These are phyloP conservation scores for Dasyurus viverrinus DNA, from an alignment of 2,113 vertebrate species.

Conservation along the genomic window DNA sequence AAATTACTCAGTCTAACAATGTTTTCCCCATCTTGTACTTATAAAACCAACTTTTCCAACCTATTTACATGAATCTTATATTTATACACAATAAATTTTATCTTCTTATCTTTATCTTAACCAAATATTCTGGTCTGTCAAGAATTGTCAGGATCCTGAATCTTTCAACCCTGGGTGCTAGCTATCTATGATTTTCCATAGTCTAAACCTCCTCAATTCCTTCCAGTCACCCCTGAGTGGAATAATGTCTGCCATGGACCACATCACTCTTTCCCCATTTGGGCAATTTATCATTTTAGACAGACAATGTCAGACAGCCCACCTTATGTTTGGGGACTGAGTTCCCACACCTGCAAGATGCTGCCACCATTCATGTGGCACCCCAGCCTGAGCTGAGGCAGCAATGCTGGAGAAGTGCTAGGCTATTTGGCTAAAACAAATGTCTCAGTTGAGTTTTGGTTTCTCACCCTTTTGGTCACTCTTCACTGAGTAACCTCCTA, in stretches of 20 bases:
- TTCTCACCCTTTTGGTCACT: neutral
- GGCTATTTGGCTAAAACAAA: neutral
- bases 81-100: neutral
- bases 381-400: neutral
- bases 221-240: neutral
- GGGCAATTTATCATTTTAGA: constrained; percentile 53
- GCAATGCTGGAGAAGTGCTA: neutral
- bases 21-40: neutral
- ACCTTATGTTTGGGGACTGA: constrained; percentile 73
- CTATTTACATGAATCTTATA: neutral
- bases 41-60: neutral
- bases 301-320: constrained; percentile 66
- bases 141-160: neutral
- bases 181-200: neutral
- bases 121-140: neutral
- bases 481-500: neutral
- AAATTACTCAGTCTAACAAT: neutral
- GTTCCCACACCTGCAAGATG: constrained; percentile 63
- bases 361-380: neutral
- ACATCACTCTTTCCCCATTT: neutral
- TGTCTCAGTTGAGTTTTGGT: neutral
- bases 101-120: neutral
- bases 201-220: neutral
- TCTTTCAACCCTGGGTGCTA: neutral
- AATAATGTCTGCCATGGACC: neutral